These are phyloP conservation scores for Oryzias melastigma DNA, from an alignment of 2,113 vertebrate species.

Conservation along the genomic window DNA sequence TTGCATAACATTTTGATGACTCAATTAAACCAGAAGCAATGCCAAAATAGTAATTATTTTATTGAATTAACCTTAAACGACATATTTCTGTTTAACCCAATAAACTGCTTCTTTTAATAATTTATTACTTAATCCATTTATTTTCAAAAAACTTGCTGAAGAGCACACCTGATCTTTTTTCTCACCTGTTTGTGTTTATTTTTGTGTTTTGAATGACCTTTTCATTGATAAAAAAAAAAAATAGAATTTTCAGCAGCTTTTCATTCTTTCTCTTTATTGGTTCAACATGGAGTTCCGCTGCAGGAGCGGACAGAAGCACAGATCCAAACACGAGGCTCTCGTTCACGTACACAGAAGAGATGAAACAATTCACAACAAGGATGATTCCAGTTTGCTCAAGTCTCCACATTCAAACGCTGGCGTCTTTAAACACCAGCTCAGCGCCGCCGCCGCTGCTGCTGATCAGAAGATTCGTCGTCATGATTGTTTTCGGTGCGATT, in stretches of 20 bases:
- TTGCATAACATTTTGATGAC: too few species aligned
- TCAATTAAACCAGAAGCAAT: too few species aligned
- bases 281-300: conserved; percentile 78
- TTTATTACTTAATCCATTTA: too few species aligned
- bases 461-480: conserved; percentile 82
- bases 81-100: too few species aligned
- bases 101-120: too few species aligned
- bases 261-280: conserved; percentile 62
- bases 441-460: conserved; percentile 77
- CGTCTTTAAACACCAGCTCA: conserved; percentile 84
- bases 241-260: not conserved
- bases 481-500: conserved; percentile 37
- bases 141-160: too few species aligned
- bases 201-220: too few species aligned
- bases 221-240: not conserved
- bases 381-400: conserved; percentile 77
- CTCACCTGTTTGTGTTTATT: too few species aligned
- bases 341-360: conserved; percentile 63
- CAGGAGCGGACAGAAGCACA: conserved; percentile 61
- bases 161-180: too few species aligned
- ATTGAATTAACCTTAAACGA: too few species aligned
- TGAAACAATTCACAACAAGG: conserved; percentile 63
- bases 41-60: too few species aligned
- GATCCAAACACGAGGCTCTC: conserved; percentile 70
- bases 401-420: conserved; percentile 67